Evolutionary conservation across 2,797 vertebrate genomes (phyloP).

Genomic region (Anableps anableps): DNA sequence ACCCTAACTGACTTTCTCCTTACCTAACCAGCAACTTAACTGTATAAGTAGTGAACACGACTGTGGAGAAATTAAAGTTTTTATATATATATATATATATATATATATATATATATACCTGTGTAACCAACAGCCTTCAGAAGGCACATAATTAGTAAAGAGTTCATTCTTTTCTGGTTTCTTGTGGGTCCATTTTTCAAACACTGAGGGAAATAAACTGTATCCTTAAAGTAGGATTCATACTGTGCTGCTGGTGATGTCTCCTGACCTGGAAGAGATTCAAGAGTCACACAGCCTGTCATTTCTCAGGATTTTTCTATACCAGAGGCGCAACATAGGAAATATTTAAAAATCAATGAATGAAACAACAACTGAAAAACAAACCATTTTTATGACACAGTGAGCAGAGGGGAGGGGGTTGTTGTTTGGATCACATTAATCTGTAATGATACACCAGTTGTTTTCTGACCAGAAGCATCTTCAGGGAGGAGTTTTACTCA

Average conservation of each 20-base stretch:
- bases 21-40: not conserved
- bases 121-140: too few relatives aligned
- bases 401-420: not conserved
- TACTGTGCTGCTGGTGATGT: not conserved
- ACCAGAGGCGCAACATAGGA: not conserved
- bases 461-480: conserved; percentile 11
- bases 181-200: not conserved
- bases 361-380: conserved; percentile 8
- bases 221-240: not conserved
- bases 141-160: too few relatives aligned
- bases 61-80: not conserved
- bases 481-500: not conserved
- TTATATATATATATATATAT: too few relatives aligned
- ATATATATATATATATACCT: too few relatives aligned
- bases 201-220: not conserved
- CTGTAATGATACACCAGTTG: conserved; percentile 16
- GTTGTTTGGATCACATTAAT: not conserved
- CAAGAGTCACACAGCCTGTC: not conserved
- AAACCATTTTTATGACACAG: not conserved
- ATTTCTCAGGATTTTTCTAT: not conserved
- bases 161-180: too few relatives aligned
- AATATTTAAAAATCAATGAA: conserved; percentile 6
- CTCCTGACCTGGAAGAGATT: not conserved
- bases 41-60: not conserved
- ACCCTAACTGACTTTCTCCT: not conserved